Percentiles rank a stretch among this genome's conserved stretches.
Evolutionary conservation across 2,888 invertebrate genomes (phyloP).

Genomic region (Craniophora ligustri): DNA sequence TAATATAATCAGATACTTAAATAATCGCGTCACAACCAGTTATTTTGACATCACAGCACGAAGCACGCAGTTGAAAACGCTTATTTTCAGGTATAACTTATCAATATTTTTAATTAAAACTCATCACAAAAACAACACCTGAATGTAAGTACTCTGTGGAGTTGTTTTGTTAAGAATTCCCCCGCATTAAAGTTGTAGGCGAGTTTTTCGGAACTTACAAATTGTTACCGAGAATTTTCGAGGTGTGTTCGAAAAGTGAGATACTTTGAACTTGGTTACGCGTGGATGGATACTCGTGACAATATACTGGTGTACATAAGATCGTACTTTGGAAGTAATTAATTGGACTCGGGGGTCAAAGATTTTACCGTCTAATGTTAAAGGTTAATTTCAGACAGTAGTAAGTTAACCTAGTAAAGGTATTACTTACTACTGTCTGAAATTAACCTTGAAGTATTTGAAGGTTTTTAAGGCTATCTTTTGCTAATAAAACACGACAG

Average conservation of each 20-base stretch:
- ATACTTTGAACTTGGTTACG: conserved; percentile 16
- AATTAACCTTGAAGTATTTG: too few species aligned
- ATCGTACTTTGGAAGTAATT: not conserved
- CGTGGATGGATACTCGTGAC: not conserved
- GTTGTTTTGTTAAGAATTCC: conserved; percentile 49
- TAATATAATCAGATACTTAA: too few species aligned
- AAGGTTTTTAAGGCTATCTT: too few species aligned
- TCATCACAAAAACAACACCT: conserved; percentile 36
- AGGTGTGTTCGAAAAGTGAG: conserved; percentile 36
- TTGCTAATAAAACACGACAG: too few species aligned
- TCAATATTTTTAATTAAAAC: conserved; percentile 54
- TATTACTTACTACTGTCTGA: not conserved
- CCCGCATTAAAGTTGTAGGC: conserved; percentile 54
- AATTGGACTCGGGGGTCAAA: too few species aligned
- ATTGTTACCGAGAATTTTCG: conserved; percentile 47
- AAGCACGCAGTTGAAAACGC: too few species aligned
- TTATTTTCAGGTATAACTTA: too few species aligned
- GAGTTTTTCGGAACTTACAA: conserved; percentile 54
- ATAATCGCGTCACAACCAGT: too few species aligned
- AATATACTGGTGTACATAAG: not conserved
- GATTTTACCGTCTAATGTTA: too few species aligned
- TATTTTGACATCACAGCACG: too few species aligned
- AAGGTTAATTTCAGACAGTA: too few species aligned
- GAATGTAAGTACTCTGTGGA: conserved; percentile 35
- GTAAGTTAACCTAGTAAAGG: too few species aligned